These are phyloP conservation scores for Acanthaster planci DNA, from an alignment of 35 echinoderm and acorn worm species.

Conservation along the genomic window DNA sequence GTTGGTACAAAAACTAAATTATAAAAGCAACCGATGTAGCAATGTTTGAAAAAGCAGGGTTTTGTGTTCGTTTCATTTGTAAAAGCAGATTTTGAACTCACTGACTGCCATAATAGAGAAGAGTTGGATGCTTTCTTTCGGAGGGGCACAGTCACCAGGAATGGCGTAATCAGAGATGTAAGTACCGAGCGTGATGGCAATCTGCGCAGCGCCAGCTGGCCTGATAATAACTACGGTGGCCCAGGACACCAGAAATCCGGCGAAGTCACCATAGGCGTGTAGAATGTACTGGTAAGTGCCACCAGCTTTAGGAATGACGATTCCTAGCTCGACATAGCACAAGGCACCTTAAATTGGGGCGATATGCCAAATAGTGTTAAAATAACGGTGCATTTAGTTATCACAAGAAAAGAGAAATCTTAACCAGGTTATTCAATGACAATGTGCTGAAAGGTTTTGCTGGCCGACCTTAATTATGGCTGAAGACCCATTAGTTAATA, in stretches of 20 bases:
- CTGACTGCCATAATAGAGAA: constrained; percentile 40
- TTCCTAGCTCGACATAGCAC: constrained; percentile 69
- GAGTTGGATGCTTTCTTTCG: constrained; percentile 3
- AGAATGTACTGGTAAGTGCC: constrained; percentile 68
- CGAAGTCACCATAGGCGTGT: constrained; percentile 53
- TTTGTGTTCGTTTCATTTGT: too few relatives aligned
- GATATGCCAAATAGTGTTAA: too few relatives aligned
- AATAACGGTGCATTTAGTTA: too few relatives aligned
- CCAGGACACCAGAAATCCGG: constrained; percentile 46
- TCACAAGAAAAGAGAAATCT: too few relatives aligned
- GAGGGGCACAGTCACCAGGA: constrained; percentile 34
- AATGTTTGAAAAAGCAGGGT: too few relatives aligned
- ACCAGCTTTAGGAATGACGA: constrained; percentile 64
- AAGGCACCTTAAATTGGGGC: constrained; percentile 38
- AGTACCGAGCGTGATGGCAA: constrained; percentile 25
- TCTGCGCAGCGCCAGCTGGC: constrained; percentile 20
- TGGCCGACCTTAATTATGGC: too few relatives aligned
- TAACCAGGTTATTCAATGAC: too few relatives aligned
- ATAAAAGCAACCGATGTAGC: too few relatives aligned
- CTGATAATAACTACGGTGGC: constrained; percentile 21
- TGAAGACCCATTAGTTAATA: too few relatives aligned
- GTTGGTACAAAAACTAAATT: too few relatives aligned
- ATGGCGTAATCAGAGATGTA: constrained; percentile 39
- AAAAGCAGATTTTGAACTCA: constrained; percentile 5
- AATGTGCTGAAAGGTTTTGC: too few relatives aligned